Base-by-base conservation (phyloP, 2,888 invertebrate species). In the Napeogenes sylphis region DNA sequence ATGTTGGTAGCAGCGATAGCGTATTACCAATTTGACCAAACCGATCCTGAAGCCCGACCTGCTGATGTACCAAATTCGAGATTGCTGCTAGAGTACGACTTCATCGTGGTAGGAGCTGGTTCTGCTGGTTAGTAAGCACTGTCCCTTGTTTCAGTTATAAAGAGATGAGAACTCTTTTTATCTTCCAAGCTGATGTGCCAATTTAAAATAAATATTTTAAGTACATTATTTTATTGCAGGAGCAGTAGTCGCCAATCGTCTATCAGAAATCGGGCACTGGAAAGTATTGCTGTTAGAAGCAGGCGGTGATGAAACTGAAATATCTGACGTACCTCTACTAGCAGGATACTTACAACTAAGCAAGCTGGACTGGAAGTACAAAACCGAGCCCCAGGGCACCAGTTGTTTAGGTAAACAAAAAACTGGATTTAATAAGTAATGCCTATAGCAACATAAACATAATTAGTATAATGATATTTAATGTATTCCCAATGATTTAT, bases 341-440 rank as follows among this genome's bases (percentile, higher is more conserved):
- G 97, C 97, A 0, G 97, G 95, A 0, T 97, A 96, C 76, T 86
- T 97, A 60, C 97, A 97, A 82, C 91, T 96, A 10, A 96, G 96
- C 67, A 94, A 96, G 78, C 89, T 97, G 59, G 98, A 98, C 81
- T 98, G 97, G 98, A 94, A 96, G 77, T 98, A 97, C 81, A 97
- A 97, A 84, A 96, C 96, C 2, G 97, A 98, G 79, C 97, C 97
- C 0, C 95, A 96, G 74, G 94, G 94, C 53, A 94, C 93, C 4
- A 92, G 94, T 14, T 97, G 97, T 80, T 90, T 97, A 77, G 97
- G 97, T 96, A 87, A 79, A 77, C 33, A 51, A n/a, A 45, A 21
- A 21, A 21, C 21, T 21, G 1, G 21, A 12, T n/a, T 14, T 55
- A 35, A 14, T 35, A 13, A 56, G 8, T 33, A 38, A 38, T 38